These are phyloP conservation scores for Amblyopsis rosae DNA, from an alignment of 2,113 vertebrate species.

Conservation along the genomic window DNA sequence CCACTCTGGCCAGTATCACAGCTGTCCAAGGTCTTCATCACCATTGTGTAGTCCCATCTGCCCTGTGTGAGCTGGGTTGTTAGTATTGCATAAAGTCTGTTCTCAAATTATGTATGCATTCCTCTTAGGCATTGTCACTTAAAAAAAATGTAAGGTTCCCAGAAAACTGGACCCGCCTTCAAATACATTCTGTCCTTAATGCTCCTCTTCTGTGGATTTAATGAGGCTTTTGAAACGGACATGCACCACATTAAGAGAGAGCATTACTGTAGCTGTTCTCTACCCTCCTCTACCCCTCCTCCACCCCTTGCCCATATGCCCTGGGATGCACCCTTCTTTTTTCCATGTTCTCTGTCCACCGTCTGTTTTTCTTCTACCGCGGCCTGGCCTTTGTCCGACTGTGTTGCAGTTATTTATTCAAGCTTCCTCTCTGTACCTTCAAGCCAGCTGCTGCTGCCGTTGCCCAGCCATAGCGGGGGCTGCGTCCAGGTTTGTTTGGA, in stretches of 20 bases:
- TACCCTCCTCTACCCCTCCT: slow-evolving; percentile 43
- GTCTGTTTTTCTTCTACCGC: slow-evolving; percentile 14
- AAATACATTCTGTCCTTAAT: slow-evolving; percentile 39
- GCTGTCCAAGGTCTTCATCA: slow-evolving; percentile 39
- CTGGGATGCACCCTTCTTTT: slow-evolving; percentile 42
- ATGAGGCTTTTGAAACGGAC: slow-evolving; percentile 32
- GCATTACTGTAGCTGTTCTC: slow-evolving; percentile 50
- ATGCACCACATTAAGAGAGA: slow-evolving; percentile 35
- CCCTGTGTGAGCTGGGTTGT: slow-evolving; percentile 9
- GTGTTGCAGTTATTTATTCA: slow-evolving; percentile 5
- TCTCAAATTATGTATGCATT: slow-evolving; percentile 24
- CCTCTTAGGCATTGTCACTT: slow-evolving; percentile 15
- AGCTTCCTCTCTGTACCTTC: not conserved
- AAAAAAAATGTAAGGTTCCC: slow-evolving; percentile 18
- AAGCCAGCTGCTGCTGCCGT: not conserved
- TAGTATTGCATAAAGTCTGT: slow-evolving; percentile 10
- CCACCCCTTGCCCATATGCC: slow-evolving; percentile 10
- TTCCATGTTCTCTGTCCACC: slow-evolving; percentile 2
- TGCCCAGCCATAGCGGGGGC: slow-evolving; percentile 25
- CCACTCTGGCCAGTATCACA: slow-evolving; percentile 25
- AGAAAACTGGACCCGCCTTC: slow-evolving; percentile 15
- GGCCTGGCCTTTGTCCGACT: slow-evolving; percentile 10
- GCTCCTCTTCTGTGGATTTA: slow-evolving; percentile 16
- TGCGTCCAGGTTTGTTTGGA: slow-evolving; percentile 31
- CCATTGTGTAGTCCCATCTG: slow-evolving; percentile 8